Evolutionary conservation across 2,113 vertebrate species (phyloP), one percentile per base, ranked within the genome.

Genomic region (Mus pahari): DNA sequence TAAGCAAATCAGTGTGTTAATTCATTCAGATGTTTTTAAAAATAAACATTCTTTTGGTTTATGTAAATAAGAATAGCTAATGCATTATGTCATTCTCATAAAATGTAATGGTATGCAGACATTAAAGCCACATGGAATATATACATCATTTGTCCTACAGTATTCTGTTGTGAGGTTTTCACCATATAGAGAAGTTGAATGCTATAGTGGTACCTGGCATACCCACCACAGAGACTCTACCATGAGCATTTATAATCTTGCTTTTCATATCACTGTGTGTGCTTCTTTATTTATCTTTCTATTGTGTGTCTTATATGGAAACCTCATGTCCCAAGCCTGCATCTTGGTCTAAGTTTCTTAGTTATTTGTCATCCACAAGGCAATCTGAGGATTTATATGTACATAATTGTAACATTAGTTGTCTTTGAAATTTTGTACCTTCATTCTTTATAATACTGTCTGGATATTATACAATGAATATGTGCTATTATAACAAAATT

Each of bases 401-500:
- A 92, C 66, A 91, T 73, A 36, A 12, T 74, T 42, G 45, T 78
- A 92, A 68, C 28, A 36, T 77, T 91, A 22, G 11, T 74, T 93
- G 0, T 90, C 20, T 55, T 8, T 93, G 74, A n/a, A 91, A 42
- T n/a, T 87, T 94, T 94, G 78, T 92, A 39, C 66, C 24, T 90
- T 89, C 79, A 75, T 81, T 87, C 26, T 88, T 92, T 50, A 53
- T 94, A 91, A 48, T 83, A 81, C 26, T 83, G 2, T 91, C 68
- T 94, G 42, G 84, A 45, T 89, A 66, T 78, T 92, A 83, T 83
- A 78, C 5, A 88, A 4, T 79, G 11, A 84, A 17, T 84, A 48
- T 94, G n/a, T 90, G 66, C 79, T 93, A 19, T 31, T 95, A 58
- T 58, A 91, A 86, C 91, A 53, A 84, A 97, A 68, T 60, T 92